phyloP scores from a whole-genome alignment of 2,888 invertebrate genomes.

The Falcaria lacertinaria region DNA sequence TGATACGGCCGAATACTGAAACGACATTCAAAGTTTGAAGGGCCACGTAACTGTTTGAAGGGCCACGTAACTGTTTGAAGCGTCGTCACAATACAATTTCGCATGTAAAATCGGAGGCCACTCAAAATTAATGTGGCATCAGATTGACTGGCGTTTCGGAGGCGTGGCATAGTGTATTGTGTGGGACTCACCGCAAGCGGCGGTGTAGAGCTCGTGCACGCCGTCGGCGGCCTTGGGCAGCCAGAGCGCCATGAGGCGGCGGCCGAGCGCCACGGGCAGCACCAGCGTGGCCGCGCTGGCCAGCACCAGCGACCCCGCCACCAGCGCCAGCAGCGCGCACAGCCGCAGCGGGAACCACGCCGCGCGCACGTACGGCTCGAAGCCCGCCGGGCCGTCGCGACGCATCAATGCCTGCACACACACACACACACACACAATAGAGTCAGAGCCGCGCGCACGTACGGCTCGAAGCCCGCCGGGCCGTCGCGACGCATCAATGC shows the following conservation, averaged over 20 bases:
- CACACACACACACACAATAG: not conserved
- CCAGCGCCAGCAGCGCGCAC: slow-evolving; percentile 83
- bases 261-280: slow-evolving; percentile 94
- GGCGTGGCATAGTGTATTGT: too few relatives aligned
- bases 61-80: too few relatives aligned
- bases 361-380: slow-evolving; percentile 94
- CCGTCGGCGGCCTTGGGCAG: slow-evolving; percentile 81
- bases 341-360: slow-evolving; percentile 88
- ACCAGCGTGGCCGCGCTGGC: slow-evolving; percentile 91
- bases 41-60: too few relatives aligned
- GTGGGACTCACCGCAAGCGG: slow-evolving; percentile 84
- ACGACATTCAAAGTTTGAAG: too few relatives aligned
- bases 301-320: slow-evolving; percentile 91
- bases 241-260: slow-evolving; percentile 93
- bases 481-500: slow-evolving; percentile 92
- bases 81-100: too few relatives aligned
- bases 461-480: slow-evolving; percentile 75
- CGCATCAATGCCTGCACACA: slow-evolving; percentile 87
- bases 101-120: too few relatives aligned
- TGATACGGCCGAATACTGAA: too few relatives aligned
- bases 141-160: too few relatives aligned
- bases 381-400: slow-evolving; percentile 90
- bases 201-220: slow-evolving; percentile 97
- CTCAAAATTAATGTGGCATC: too few relatives aligned
- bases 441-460: not conserved